These are phyloP conservation scores for Cephus sareptanus DNA, from an alignment of 2,888 invertebrate genomes.

Conservation along the genomic window DNA sequence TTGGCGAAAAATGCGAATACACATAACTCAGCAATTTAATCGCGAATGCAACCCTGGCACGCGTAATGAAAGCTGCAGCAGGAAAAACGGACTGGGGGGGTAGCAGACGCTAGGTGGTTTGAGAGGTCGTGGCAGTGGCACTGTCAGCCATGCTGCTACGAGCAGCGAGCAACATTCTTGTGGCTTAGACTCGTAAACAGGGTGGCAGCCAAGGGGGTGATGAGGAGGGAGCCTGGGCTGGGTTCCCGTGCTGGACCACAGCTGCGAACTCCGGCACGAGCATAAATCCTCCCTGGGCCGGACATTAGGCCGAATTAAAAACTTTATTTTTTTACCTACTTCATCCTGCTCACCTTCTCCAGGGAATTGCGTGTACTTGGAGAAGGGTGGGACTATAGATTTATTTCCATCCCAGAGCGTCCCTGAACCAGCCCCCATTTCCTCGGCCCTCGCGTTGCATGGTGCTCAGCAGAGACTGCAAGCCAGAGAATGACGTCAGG, in stretches of 20 bases:
- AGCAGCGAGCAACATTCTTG: constrained; percentile 56
- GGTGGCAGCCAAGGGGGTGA: neutral
- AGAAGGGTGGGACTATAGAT: neutral
- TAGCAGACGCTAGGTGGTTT: neutral
- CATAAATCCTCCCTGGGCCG: constrained; percentile 47
- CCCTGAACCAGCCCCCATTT: neutral
- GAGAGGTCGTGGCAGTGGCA: neutral
- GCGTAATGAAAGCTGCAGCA: constrained; percentile 59
- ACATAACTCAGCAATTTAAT: constrained; percentile 62
- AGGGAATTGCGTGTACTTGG: neutral
- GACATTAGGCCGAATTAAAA: constrained; percentile 58
- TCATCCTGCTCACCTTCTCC: neutral
- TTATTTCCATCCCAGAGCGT: neutral
- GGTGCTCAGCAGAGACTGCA: neutral
- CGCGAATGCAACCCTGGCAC: constrained; percentile 50
- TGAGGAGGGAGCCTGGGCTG: neutral
- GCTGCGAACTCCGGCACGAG: neutral
- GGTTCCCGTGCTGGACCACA: neutral
- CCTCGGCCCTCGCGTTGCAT: neutral
- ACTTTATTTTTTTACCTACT: constrained; percentile 38
- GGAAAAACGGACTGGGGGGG: constrained; percentile 43
- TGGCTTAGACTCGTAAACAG: constrained; percentile 56
- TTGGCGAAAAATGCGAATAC: constrained; percentile 57
- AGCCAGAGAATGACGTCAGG: neutral
- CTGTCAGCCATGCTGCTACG: neutral